These are phyloP conservation scores for Hassar affinis DNA, from an alignment of 2,113 vertebrate species.

Conservation along the genomic window DNA sequence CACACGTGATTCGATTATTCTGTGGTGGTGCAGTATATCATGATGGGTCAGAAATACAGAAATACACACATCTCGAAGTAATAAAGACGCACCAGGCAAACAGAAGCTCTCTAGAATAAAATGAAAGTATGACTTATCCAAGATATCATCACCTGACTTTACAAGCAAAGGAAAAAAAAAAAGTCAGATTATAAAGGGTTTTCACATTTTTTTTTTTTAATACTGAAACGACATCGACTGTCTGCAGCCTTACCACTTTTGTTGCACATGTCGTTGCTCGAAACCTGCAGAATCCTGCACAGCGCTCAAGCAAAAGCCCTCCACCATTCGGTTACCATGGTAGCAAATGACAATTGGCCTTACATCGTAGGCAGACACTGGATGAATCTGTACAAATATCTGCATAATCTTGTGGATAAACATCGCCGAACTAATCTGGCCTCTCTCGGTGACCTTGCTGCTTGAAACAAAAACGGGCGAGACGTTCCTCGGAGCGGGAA, in stretches of 20 bases:
- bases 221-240: neutral
- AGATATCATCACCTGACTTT: neutral
- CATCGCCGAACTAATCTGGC: constrained; percentile 38
- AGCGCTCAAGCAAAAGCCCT: constrained; percentile 49
- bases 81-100: neutral
- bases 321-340: constrained; percentile 56
- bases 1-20: constrained; percentile 30
- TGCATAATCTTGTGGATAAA: constrained; percentile 54
- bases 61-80: neutral
- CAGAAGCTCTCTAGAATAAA: neutral
- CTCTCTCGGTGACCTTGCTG: constrained; percentile 14
- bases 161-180: neutral
- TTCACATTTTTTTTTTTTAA: neutral
- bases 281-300: constrained; percentile 50
- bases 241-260: constrained; percentile 34
- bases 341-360: constrained; percentile 57
- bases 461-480: constrained; percentile 7
- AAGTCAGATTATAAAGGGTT: neutral
- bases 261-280: constrained; percentile 22
- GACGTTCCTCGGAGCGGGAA: too few relatives aligned
- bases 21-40: constrained; percentile 7
- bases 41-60: neutral
- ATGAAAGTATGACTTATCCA: neutral
- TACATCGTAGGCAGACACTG: constrained; percentile 52
- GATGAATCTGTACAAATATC: constrained; percentile 56